phyloP scores from a whole-genome alignment of 2,888 invertebrate species.

The Tenthredo scrophulariae region DNA sequence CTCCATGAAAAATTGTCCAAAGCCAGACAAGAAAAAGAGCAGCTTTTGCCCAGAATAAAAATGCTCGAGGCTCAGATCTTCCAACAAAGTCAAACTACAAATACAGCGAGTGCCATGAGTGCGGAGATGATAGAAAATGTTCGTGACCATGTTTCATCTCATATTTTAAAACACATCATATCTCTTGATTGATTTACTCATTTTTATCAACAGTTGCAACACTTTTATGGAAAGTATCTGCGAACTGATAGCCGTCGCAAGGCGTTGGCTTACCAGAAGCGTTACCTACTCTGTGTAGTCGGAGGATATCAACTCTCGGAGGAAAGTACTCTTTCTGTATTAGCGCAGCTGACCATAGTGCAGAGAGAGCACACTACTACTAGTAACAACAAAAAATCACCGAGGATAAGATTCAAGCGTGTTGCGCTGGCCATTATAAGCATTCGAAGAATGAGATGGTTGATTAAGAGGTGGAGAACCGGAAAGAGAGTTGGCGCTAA shows the following conservation, averaged over 20 bases:
- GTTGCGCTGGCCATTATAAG: conserved; percentile 81
- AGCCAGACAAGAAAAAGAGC: conserved; percentile 68
- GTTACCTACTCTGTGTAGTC: conserved; percentile 88
- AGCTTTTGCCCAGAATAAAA: conserved; percentile 62
- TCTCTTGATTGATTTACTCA: conserved; percentile 55
- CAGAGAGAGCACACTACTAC: conserved; percentile 65
- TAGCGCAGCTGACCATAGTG: conserved; percentile 76
- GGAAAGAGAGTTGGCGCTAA: conserved; percentile 81
- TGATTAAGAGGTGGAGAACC: conserved; percentile 83
- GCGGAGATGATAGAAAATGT: conserved; percentile 73
- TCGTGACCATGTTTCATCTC: background rate
- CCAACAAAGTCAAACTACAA: conserved; percentile 59
- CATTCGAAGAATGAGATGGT: conserved; percentile 84
- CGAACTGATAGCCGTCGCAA: conserved; percentile 92
- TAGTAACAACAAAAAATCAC: conserved; percentile 63
- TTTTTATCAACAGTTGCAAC: conserved; percentile 79
- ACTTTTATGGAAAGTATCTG: conserved; percentile 85
- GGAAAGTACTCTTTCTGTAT: conserved; percentile 77
- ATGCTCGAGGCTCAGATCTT: conserved; percentile 65
- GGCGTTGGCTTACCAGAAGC: conserved; percentile 94
- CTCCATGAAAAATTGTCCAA: conserved; percentile 68
- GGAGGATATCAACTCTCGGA: conserved; percentile 80
- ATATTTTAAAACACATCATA: background rate
- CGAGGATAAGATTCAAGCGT: conserved; percentile 77
- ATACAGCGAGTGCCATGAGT: conserved; percentile 55